Evolutionary conservation across 2,797 vertebrate genomes (phyloP).

Genomic region (Sebastes itinus): DNA sequence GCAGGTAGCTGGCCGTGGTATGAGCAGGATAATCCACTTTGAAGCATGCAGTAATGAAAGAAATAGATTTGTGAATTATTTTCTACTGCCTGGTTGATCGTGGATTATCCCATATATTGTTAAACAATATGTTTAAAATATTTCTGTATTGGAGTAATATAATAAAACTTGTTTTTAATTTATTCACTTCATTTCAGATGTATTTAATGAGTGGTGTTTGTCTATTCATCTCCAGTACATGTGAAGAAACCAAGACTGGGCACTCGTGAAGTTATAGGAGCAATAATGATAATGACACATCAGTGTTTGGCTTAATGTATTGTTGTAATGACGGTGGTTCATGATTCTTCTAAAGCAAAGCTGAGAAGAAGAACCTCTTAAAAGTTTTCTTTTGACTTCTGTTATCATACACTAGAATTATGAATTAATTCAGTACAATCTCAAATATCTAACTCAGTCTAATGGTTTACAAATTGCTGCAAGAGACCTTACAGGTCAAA

Average conservation of each 20-base stretch:
- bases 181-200: conserved; percentile 7
- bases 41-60: not conserved
- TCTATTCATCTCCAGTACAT: not conserved
- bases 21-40: conserved; percentile 9
- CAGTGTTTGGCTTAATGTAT: not conserved
- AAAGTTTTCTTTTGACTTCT: not conserved
- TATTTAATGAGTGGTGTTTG: conserved; percentile 6
- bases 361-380: not conserved
- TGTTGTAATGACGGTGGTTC: not conserved
- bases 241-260: not conserved
- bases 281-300: not conserved
- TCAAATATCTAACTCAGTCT: not conserved
- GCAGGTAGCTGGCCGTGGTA: not conserved
- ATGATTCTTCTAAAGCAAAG: not conserved
- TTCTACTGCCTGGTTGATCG: conserved; percentile 1
- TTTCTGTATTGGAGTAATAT: conserved; percentile 41
- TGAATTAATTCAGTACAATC: not conserved
- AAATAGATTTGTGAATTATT: conserved; percentile 3
- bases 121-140: conserved; percentile 10
- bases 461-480: not conserved
- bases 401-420: not conserved
- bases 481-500: not conserved
- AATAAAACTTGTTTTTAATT: conserved; percentile 63
- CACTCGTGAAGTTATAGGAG: not conserved
- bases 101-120: conserved; percentile 13